phyloP scores from a whole-genome alignment of 2,888 invertebrate species.

The Argynnis bischoffii region DNA sequence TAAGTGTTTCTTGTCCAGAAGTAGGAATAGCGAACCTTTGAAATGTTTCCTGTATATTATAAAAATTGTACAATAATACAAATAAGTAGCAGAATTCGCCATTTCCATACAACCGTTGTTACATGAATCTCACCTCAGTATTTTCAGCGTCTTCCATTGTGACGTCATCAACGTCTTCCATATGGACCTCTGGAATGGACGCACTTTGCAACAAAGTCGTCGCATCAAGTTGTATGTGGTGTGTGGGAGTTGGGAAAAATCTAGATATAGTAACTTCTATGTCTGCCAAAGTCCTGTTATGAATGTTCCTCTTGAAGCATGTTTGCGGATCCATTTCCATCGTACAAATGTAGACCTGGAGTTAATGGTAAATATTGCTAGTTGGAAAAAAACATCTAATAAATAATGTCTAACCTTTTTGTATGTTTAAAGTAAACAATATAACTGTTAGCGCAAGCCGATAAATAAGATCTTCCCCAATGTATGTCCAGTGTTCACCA shows the following conservation, averaged over 20 bases:
- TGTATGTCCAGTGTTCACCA: too few relatives aligned
- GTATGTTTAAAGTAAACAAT: too few relatives aligned
- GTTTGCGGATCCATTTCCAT: conserved; percentile 90
- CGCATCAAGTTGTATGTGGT: conserved; percentile 91
- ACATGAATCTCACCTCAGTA: conserved; percentile 71
- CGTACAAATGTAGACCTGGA: conserved; percentile 94
- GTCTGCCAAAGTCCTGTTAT: conserved; percentile 89
- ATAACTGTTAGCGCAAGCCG: too few relatives aligned
- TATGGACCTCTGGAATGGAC: conserved; percentile 91
- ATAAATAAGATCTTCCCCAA: too few relatives aligned
- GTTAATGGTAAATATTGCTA: conserved; percentile 1
- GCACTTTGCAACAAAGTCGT: conserved; percentile 92
- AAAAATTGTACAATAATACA: background rate
- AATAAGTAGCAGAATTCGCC: too few relatives aligned
- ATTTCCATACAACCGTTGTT: too few relatives aligned
- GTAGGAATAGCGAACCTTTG: background rate
- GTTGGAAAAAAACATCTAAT: background rate
- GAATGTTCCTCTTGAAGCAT: conserved; percentile 92
- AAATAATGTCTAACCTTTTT: too few relatives aligned
- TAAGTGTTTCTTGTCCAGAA: background rate
- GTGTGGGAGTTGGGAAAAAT: conserved; percentile 91
- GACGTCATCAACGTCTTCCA: conserved; percentile 86
- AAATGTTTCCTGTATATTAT: background rate
- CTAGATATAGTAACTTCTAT: conserved; percentile 87
- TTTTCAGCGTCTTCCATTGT: conserved; percentile 68